Percentiles rank a stretch among this genome's conserved stretches.
phyloP scores from a whole-genome alignment of 2,797 vertebrate genomes.

The Peromyscus aztecus region DNA sequence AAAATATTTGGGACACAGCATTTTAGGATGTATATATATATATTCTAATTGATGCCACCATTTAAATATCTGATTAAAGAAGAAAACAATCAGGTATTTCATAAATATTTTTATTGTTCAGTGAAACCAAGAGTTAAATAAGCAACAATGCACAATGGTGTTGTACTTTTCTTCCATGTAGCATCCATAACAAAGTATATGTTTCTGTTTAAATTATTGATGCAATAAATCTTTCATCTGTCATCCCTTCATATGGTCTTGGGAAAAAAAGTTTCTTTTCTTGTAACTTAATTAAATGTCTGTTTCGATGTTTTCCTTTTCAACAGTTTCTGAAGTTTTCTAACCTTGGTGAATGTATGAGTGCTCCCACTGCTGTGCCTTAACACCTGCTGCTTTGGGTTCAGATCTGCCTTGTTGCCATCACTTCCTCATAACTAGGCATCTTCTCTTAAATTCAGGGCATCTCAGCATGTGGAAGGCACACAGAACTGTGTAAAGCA shows the following conservation, averaged over 20 bases:
- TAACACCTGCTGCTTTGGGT: constrained; percentile 45
- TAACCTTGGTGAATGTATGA: constrained; percentile 48
- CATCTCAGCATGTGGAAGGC: constrained; percentile 29
- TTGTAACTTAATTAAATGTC: constrained; percentile 79
- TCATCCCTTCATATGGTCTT: constrained; percentile 59
- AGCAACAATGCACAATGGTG: neutral
- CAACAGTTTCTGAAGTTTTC: constrained; percentile 61
- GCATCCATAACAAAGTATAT: constrained; percentile 34
- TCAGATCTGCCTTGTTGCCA: constrained; percentile 21
- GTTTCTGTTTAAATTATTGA: constrained; percentile 72
- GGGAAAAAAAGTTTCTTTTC: constrained; percentile 40
- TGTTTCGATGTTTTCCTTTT: constrained; percentile 64
- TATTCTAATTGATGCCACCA: neutral
- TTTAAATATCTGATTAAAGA: constrained; percentile 46
- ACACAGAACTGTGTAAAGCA: neutral
- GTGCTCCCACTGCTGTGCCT: neutral
- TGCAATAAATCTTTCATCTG: constrained; percentile 75
- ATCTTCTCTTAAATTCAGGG: constrained; percentile 45
- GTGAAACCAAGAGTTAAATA: constrained; percentile 48
- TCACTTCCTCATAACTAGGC: neutral
- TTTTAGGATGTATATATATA: neutral
- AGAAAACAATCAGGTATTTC: constrained; percentile 30
- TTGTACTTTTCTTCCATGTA: neutral
- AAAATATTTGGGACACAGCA: neutral
- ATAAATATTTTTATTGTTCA: constrained; percentile 19